These are phyloP conservation scores for Procambarus virginalis DNA, from an alignment of 1,140 invertebrate genomes.

Conservation along the genomic window DNA sequence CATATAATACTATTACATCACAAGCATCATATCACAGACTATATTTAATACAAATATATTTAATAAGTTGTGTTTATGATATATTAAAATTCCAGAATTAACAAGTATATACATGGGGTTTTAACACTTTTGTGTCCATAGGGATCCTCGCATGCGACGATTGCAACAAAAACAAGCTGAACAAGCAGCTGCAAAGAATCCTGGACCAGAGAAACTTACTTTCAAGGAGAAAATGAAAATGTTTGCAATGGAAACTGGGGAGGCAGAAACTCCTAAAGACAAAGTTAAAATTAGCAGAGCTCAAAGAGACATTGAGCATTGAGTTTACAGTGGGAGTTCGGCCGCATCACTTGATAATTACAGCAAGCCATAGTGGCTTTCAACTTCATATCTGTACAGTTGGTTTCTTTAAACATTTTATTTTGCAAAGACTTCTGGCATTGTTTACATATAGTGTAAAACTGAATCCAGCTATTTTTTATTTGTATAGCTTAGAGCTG, in stretches of 20 bases:
- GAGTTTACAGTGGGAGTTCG: background rate
- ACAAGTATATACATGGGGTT: too few species aligned
- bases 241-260: constrained; percentile 94
- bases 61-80: too few species aligned
- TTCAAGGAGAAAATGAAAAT: constrained; percentile 98
- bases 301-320: constrained; percentile 88
- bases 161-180: constrained; percentile 85
- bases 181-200: constrained; percentile 80
- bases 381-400: background rate
- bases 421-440: background rate
- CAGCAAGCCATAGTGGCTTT: background rate
- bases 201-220: constrained; percentile 90
- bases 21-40: too few species aligned
- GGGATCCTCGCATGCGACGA: constrained; percentile 87
- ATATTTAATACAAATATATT: too few species aligned
- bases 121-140: constrained; percentile 72
- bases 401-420: too few species aligned
- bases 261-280: constrained; percentile 89
- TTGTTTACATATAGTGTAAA: background rate
- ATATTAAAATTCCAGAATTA: too few species aligned
- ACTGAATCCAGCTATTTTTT: background rate
- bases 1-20: too few species aligned
- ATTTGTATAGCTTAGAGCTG: background rate
- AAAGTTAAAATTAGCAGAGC: constrained; percentile 95
- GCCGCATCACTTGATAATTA: background rate